A percentile compares a stretch with the other conserved stretches of the same genome.
These are phyloP conservation scores for Harpegnathos saltator DNA, from an alignment of 1,140 invertebrate species.

Conservation along the genomic window DNA sequence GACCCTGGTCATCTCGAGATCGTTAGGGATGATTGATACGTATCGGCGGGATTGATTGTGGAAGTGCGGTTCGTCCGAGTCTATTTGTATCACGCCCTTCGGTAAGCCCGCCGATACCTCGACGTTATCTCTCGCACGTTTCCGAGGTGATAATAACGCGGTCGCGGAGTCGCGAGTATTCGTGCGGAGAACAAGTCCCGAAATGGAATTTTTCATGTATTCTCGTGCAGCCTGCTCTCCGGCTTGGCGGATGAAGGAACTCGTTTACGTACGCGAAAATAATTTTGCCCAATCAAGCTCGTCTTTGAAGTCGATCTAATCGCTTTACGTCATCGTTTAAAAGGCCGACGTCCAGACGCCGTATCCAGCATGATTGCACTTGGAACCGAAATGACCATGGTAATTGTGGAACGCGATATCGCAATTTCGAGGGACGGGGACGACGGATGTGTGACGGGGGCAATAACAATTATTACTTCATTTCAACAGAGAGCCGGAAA, in stretches of 20 bases:
- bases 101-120: background rate
- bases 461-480: constrained; percentile 56
- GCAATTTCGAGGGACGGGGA: constrained; percentile 1
- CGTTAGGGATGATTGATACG: constrained; percentile 57
- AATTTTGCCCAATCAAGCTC: constrained; percentile 15
- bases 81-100: constrained; percentile 11
- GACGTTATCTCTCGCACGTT: background rate
- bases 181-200: background rate
- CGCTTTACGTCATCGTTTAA: constrained; percentile 49
- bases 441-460: constrained; percentile 29
- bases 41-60: constrained; percentile 48
- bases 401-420: constrained; percentile 23
- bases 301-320: constrained; percentile 24
- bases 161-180: background rate
- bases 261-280: constrained; percentile 12
- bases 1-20: constrained; percentile 44
- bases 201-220: background rate
- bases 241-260: background rate
- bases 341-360: background rate
- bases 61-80: background rate
- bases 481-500: constrained; percentile 55
- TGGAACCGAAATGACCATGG: background rate
- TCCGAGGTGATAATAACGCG: background rate
- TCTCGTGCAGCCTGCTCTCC: background rate
- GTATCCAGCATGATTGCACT: background rate